Evolutionary conservation across 1,140 invertebrate species (phyloP), one percentile per base, ranked within the genome.

Genomic region (Vanessa atalanta): DNA sequence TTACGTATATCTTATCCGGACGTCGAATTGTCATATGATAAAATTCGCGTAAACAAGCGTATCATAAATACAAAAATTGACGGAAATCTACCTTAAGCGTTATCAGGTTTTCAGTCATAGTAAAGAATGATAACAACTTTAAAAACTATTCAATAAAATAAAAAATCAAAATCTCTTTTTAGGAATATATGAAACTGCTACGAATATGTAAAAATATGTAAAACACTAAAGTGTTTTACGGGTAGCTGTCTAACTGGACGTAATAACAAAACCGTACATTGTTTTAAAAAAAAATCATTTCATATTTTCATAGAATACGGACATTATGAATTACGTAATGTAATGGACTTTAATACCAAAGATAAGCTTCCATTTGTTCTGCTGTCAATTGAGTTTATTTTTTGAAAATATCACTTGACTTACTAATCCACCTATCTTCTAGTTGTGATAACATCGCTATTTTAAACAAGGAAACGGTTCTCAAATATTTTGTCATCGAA

Each of bases 1-100:
- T 20, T 26, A 63, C 20, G 51, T 55, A 47, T 78, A 80, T 80
- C 79, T 78, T 80, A 78, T 78, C 68, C 76, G 61, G 63, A 70
- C 53, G 71, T 77, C 64, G 47, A 65, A 76, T 79, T 70, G 65
- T 61, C 50, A 63, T 23, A 20, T 70, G 70, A 79, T 77, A 75
- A 65, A 64, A 63, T 77, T 75, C 16, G 73, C 76, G 73, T 73
- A 77, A 79, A 79, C 72, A 79, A 50, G 26, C 65, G 15, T 68
- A 47, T 55, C 61, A 69, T 68, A 70, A 43, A 64, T 66, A 23
- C 48, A 23, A 37, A 50, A 11, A 57, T 16, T 68, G 37, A 37
- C 23, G 68, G 67, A 60, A 60, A 60, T 60, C 57, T 31, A 60
- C 23, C 23, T 60, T 60, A 14, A 31, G 6, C 14, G 9, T 12